phyloP scores from a whole-genome alignment of 1,140 invertebrate species.

The Heliconius congener region DNA sequence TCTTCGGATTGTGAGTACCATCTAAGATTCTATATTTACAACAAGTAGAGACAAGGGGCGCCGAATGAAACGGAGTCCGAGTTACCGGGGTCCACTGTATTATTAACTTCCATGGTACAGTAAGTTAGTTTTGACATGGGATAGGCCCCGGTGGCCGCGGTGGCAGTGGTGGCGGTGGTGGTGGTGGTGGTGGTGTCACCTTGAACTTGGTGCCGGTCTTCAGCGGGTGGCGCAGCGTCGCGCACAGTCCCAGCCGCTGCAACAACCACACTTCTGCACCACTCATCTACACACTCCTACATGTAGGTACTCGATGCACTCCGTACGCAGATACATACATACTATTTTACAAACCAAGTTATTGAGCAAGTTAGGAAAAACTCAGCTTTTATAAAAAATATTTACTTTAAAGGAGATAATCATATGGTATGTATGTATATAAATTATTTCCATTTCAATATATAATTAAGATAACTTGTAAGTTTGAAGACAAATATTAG shows the following conservation, averaged over 20 bases:
- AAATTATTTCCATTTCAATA: neutral
- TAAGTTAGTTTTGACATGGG: neutral
- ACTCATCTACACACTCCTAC: neutral
- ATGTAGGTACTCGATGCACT: neutral
- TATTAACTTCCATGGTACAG: neutral
- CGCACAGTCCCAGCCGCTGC: conserved; percentile 88
- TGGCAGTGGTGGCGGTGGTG: neutral
- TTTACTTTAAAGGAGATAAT: neutral
- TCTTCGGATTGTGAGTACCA: too few relatives aligned
- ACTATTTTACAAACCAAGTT: too few relatives aligned
- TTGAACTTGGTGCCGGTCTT: conserved; percentile 86
- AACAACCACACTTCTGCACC: conserved; percentile 55
- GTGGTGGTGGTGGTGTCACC: conserved; percentile 76
- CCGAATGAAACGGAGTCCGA: too few relatives aligned
- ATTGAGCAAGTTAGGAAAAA: too few relatives aligned
- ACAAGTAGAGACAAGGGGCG: too few relatives aligned
- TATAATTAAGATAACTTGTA: neutral
- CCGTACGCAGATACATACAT: neutral
- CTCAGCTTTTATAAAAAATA: too few relatives aligned
- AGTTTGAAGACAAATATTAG: neutral
- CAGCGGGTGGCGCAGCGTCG: conserved; percentile 86
- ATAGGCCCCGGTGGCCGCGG: neutral
- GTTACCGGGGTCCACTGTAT: neutral
- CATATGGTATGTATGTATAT: neutral
- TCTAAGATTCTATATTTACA: too few relatives aligned